phyloP scores from a whole-genome alignment of 35 echinoderm and acorn worm species.

The Antedon bifida region DNA sequence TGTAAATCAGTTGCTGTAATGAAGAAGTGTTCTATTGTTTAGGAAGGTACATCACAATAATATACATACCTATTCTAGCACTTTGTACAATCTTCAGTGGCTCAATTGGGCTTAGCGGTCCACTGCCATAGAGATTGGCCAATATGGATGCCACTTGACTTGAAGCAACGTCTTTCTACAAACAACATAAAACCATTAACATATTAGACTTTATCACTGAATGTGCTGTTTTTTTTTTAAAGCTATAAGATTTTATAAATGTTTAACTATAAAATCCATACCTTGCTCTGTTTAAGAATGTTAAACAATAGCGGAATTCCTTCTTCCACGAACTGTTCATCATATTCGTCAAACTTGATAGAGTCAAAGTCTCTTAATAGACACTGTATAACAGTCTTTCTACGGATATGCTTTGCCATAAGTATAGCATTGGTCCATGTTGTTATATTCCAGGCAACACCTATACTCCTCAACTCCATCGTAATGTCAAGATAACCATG shows the following conservation, averaged over 20 bases:
- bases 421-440: constrained; percentile 56
- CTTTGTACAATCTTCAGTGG: constrained; percentile 13
- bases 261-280: neutral
- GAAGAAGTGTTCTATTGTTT: too few species aligned
- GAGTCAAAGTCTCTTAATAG: constrained; percentile 78
- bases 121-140: constrained; percentile 47
- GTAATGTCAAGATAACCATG: constrained; percentile 80
- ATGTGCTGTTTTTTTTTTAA: too few species aligned
- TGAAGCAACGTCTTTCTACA: constrained; percentile 62
- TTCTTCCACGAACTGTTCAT: constrained; percentile 64
- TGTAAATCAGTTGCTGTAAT: too few species aligned
- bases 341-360: constrained; percentile 64
- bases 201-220: too few species aligned
- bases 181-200: neutral
- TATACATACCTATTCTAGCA: constrained; percentile 70
- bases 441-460: constrained; percentile 66
- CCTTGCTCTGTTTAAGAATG: constrained; percentile 79
- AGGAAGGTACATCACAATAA: too few species aligned
- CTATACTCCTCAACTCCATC: constrained; percentile 82
- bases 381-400: constrained; percentile 72
- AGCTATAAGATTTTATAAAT: neutral
- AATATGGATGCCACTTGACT: constrained; percentile 67
- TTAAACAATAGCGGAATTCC: constrained; percentile 85
- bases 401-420: constrained; percentile 57
- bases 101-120: constrained; percentile 37